Conservation (phyloP, 2,888 invertebrate genomes). For the Acronicta aceris region DNA sequence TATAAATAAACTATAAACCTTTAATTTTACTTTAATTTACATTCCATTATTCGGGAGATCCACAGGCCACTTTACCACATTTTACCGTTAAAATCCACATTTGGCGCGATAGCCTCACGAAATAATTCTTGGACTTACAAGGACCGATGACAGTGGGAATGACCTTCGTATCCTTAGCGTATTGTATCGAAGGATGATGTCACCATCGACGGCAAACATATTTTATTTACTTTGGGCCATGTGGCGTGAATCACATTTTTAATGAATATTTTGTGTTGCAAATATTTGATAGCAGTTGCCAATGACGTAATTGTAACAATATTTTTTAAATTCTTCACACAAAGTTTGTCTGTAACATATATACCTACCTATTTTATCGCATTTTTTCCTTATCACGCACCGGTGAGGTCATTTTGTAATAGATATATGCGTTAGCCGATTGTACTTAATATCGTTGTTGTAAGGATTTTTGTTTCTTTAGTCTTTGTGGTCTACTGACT, state of each 20-base stretch:
- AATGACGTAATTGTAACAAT: constrained; percentile 21
- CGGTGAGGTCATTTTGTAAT: constrained; percentile 63
- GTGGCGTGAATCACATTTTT: constrained; percentile 56
- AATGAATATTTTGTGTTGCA: constrained; percentile 46
- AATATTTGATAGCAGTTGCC: constrained; percentile 45
- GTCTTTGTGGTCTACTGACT: neutral
- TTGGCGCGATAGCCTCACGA: constrained; percentile 21
- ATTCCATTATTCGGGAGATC: constrained; percentile 7
- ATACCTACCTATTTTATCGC: constrained; percentile 62
- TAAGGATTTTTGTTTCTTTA: constrained; percentile 15
- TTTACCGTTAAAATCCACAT: constrained; percentile 16
- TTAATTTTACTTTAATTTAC: constrained; percentile 24
- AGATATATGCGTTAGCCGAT: constrained; percentile 63
- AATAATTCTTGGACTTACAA: constrained; percentile 26
- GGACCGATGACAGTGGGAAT: constrained; percentile 46
- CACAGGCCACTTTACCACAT: no score
- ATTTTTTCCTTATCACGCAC: constrained; percentile 64
- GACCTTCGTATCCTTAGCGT: constrained; percentile 61
- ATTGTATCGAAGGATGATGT: constrained; percentile 62
- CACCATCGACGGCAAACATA: constrained; percentile 55
- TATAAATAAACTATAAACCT: constrained; percentile 4
- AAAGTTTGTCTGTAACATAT: constrained; percentile 30
- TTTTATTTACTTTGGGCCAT: constrained; percentile 60
- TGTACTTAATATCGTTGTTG: constrained; percentile 53
- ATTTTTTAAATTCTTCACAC: constrained; percentile 18